phyloP scores from a whole-genome alignment of 53 echinoderm and acorn worm species.

The Patiria pectinifera region DNA sequence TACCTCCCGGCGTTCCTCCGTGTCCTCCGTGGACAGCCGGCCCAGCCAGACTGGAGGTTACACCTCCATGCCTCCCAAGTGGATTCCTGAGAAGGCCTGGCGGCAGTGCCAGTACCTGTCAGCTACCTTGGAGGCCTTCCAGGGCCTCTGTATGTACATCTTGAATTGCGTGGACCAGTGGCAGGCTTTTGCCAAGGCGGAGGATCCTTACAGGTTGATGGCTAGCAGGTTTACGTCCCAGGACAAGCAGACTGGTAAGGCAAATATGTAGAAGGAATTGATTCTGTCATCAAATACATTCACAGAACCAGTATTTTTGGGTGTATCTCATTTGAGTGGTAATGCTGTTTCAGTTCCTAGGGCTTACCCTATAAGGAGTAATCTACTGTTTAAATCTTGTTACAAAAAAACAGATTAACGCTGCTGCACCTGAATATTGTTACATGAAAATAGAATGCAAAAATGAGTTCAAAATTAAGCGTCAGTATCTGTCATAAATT shows the following conservation, averaged over 20 bases:
- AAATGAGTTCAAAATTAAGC: too few species aligned
- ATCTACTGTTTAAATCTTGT: too few species aligned
- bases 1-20: slow-evolving; percentile 54
- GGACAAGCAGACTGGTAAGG: slow-evolving; percentile 15
- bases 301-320: not conserved
- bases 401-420: too few species aligned
- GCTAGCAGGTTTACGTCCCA: slow-evolving; percentile 24
- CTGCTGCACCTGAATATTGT: too few species aligned
- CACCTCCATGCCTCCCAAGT: slow-evolving; percentile 89
- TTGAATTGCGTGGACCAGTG: slow-evolving; percentile 87
- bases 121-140: slow-evolving; percentile 77
- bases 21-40: slow-evolving; percentile 56
- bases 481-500: too few species aligned
- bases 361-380: too few species aligned
- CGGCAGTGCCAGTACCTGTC: slow-evolving; percentile 98
- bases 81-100: slow-evolving; percentile 96
- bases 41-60: slow-evolving; percentile 44
- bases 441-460: too few species aligned
- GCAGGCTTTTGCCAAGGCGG: slow-evolving; percentile 75
- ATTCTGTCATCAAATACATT: too few species aligned
- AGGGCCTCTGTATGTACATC: slow-evolving; percentile 90
- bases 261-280: not conserved
- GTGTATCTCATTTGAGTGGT: too few species aligned
- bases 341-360: too few species aligned
- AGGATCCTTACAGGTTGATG: slow-evolving; percentile 83